Base-by-base conservation (phyloP, 2,797 vertebrate species). In the Hephaestus fuliginosus region DNA sequence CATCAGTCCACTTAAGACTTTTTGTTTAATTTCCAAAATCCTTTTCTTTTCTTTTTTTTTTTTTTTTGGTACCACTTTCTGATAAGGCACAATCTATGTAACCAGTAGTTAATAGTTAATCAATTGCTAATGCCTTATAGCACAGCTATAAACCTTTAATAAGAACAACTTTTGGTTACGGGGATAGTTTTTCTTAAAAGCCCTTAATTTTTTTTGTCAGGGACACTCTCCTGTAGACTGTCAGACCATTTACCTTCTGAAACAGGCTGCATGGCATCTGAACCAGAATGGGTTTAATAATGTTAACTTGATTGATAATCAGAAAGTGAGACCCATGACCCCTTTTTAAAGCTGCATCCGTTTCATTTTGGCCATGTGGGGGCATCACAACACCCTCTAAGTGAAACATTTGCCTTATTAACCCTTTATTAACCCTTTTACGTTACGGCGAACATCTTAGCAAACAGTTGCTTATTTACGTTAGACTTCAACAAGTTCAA, bases 1-100 rank as follows among this genome's bases (percentile, higher is more conserved):
- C 22, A 39, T 67, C 49, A 77, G 43, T 68, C 1, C 6, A 8
- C 13, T 25, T 49, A 0, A 51, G 46, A 69, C 28, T 56, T 58
- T 72, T 39, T 18, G 39, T 73, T 61, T 64, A 0, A 25, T 73
- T 67, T 76, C 43, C 12, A 57, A 2, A 13, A 25, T 25, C 25
- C 25, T 25, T 25, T 25, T 25, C 25, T 25, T 25, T 25, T 25
- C 25, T 25, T 25, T 25, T 25, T 25, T 25, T 25, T 25, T 25
- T 25, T 44, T 51, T n/a, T 44, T 17, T 66, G 64, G 41, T 77
- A 63, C 69, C 63, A 52, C 63, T 55, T 73, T 51, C n/a, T 49
- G 15, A 60, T 62, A n/a, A 67, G 18, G 11, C 63, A 6, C 61
- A 10, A 12, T 78, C 62, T 63, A n/a, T 51, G 13, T 53, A 20